Base-by-base conservation (phyloP, 2,888 invertebrate species). In the Nycteola revayana region DNA sequence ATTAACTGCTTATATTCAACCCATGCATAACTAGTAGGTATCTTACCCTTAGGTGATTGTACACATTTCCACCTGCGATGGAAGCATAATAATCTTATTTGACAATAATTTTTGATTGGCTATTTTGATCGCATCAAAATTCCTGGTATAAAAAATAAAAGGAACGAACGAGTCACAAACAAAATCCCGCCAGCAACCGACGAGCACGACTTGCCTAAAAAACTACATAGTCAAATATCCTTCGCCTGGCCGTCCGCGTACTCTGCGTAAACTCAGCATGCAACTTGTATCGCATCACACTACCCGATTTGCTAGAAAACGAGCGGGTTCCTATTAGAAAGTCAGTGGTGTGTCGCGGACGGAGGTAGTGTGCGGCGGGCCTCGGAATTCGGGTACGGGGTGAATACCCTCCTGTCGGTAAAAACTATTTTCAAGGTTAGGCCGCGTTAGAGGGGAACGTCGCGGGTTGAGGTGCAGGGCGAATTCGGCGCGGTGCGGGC, bases 351-450 rank as follows among this genome's bases (percentile, higher is more conserved):
- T 46, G 40, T 46, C 41, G 43, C 65, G 61, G 66, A 77, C 75
- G 60, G 65, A 64, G 60, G 65, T 62, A 65, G 86, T 86, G 86
- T 86, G 81, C 60, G 66, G 59, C 77, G 64, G 64, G 68, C 73
- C 74, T 67, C 70, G 81, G 84, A 84, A 86, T 88, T 85, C 70
- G 85, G 86, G 82, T 81, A 80, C 76, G 86, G 86, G 88, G 88
- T 88, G 86, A 88, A 88, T 88, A 88, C 88, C 88, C 88, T 88
- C 84, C 56, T 61, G 80, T 73, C 79, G 78, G 86, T 88, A 87
- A 86, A 87, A 88, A 88, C 88, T 86, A 85, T 86, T 86, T 88
- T 88, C 88, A 88, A 88, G 88, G 88, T 87, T 88, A 87, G 80
- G 69, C 66, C 66, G 66, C 60, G 67, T 66, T 75, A 78, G 85